These are phyloP conservation scores for Geotrupes spiniger DNA, from an alignment of 2,888 invertebrate genomes.

Conservation along the genomic window DNA sequence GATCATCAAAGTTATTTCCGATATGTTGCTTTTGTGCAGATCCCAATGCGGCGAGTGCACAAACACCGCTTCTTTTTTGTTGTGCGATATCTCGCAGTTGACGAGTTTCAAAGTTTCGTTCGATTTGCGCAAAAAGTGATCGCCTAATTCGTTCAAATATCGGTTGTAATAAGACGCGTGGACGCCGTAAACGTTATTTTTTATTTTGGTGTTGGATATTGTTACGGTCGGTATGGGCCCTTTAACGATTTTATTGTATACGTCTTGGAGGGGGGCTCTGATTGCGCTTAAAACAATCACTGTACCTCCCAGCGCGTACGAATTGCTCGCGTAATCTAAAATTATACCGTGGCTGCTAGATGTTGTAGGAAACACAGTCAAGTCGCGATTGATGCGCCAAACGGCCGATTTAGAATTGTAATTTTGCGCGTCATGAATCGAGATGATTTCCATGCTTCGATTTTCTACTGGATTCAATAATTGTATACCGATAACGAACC, in stretches of 20 bases:
- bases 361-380: conserved; percentile 86
- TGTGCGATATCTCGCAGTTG: conserved; percentile 78
- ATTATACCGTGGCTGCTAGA: conserved; percentile 80
- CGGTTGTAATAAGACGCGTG: conserved; percentile 85
- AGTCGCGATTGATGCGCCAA: conserved; percentile 80
- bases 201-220: conserved; percentile 70
- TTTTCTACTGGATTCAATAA: conserved; percentile 88
- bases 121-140: conserved; percentile 80
- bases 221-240: conserved; percentile 78
- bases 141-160: conserved; percentile 80
- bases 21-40: conserved; percentile 78
- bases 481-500: conserved; percentile 85
- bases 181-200: conserved; percentile 77
- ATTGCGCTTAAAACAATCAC: conserved; percentile 76
- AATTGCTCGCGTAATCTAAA: conserved; percentile 76
- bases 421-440: conserved; percentile 73
- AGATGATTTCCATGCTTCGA: conserved; percentile 80
- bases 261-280: conserved; percentile 68
- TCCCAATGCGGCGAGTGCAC: conserved; percentile 85
- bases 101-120: conserved; percentile 83
- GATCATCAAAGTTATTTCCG: conserved; percentile 86
- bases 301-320: conserved; percentile 74
- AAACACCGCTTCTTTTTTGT: conserved; percentile 75
- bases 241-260: conserved; percentile 69
- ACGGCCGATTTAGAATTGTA: conserved; percentile 62